Base-by-base conservation (phyloP, 2,888 invertebrate genomes). In the Maniola hyperantus region DNA sequence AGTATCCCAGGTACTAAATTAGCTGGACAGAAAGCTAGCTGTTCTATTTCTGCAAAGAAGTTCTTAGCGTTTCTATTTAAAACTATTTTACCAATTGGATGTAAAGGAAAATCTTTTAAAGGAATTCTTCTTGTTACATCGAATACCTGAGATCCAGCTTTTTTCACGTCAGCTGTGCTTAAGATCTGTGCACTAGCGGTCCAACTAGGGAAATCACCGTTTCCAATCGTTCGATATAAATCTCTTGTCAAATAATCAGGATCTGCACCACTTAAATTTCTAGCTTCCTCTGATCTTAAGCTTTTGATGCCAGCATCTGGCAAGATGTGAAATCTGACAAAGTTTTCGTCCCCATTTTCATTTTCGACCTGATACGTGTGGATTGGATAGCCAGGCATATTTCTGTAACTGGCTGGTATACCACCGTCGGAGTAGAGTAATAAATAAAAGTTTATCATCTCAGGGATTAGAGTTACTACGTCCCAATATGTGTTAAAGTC, bases 401-500 rank as follows among this genome's bases (percentile, higher is more conserved):
- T 95, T 36, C 97, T 94, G 85, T 95, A 95, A 5, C 98, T 98
- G 83, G 98, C 96, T 0, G 98, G 98, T 68, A 96, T 96, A n/a
- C 98, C 98, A 72, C 97, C 94, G 84, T 98, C 98, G 10, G 96
- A 94, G 81, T 97, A 98, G 72, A 26, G 97, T 89, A 83, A 26
- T 26, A 26, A 26, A 26, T 26, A 26, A 26, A 26, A 26, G 26
- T 97, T 94, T 85, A 96, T 91, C 54, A 95, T 93, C 86, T 98
- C 98, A 0, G 97, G 97, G 36, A 97, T 93, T 50, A 97, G 89
- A 0, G 96, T 94, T 70, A 97, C 93, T 79, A 98, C 98, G 83
- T 98, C 98, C 98, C 98, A 98, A 79, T 97, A 95, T 96, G 96
- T 97, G 79, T 98, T 96, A 0, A 95, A 88, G 85, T 98, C 98